phyloP scores from a whole-genome alignment of 2,797 vertebrate genomes.

The Galaxias olidus region DNA sequence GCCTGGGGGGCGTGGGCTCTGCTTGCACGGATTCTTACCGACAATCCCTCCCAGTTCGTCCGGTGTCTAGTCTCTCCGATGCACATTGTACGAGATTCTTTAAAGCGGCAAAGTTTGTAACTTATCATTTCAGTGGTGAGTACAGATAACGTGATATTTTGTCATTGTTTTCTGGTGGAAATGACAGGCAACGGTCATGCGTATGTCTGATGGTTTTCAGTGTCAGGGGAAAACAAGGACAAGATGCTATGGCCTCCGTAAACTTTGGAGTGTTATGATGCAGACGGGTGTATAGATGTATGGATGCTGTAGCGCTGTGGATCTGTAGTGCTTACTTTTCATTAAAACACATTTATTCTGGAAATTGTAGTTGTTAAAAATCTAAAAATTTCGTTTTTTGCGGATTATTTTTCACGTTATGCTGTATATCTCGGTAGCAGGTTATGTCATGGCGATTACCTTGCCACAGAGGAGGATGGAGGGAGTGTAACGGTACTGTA shows the following conservation, averaged over 20 bases:
- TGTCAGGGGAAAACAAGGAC: neutral
- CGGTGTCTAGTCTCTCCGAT: constrained; percentile 25
- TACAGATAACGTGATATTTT: neutral
- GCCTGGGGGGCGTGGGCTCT: constrained; percentile 11
- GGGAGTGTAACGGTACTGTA: constrained; percentile 42
- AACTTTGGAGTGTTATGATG: constrained; percentile 13
- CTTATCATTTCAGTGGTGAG: constrained; percentile 45
- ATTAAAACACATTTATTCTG: neutral
- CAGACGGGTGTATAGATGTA: constrained; percentile 1
- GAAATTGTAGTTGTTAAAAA: neutral
- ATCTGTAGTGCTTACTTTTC: neutral
- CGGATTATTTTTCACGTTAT: constrained; percentile 4
- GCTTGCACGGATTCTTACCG: constrained; percentile 43
- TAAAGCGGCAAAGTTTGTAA: constrained; percentile 40
- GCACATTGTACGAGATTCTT: constrained; percentile 41
- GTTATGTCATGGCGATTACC: too few relatives aligned
- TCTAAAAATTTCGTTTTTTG: neutral
- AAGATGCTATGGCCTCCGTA: neutral
- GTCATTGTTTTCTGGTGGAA: neutral
- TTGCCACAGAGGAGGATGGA: neutral
- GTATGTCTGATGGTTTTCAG: neutral
- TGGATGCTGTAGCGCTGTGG: neutral
- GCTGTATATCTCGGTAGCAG: neutral
- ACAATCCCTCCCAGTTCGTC: constrained; percentile 43
- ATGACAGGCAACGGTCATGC: neutral